Evolutionary conservation across 2,888 invertebrate species (phyloP).

Genomic region (Pristionchus maxplancki): DNA sequence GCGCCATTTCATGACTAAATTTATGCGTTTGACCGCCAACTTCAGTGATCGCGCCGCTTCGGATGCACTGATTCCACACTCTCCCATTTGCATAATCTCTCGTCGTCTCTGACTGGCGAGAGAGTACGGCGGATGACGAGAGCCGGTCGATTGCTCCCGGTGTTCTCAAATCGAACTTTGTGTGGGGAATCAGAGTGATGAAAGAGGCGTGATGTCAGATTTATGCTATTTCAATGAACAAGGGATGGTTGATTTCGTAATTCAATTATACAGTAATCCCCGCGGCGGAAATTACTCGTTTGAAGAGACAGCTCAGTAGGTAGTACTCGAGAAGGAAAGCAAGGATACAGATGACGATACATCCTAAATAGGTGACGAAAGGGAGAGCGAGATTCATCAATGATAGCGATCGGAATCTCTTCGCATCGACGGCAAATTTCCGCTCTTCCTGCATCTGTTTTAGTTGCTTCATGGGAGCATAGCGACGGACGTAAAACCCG

Average conservation of each 20-base stretch:
- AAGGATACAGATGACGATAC: neutral
- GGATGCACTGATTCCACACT: neutral
- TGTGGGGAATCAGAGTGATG: neutral
- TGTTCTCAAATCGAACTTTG: neutral
- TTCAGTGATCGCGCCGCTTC: neutral
- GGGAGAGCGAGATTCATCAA: neutral
- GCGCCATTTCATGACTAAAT: neutral
- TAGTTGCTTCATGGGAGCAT: neutral
- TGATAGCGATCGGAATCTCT: neutral
- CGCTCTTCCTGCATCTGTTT: neutral
- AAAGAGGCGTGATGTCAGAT: neutral
- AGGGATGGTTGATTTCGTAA: neutral
- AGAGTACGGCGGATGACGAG: neutral
- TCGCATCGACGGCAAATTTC: neutral
- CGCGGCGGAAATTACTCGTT: neutral
- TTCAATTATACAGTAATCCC: neutral
- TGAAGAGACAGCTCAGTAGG: neutral
- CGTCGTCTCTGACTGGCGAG: neutral
- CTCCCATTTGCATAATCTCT: neutral
- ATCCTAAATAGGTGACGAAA: neutral
- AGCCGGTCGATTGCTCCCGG: neutral
- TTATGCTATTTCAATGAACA: neutral
- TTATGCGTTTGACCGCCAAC: neutral
- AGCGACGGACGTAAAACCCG: neutral
- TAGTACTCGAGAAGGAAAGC: neutral